phyloP scores from a whole-genome alignment of 2,888 invertebrate genomes.

The Lycocerus yunnanus region DNA sequence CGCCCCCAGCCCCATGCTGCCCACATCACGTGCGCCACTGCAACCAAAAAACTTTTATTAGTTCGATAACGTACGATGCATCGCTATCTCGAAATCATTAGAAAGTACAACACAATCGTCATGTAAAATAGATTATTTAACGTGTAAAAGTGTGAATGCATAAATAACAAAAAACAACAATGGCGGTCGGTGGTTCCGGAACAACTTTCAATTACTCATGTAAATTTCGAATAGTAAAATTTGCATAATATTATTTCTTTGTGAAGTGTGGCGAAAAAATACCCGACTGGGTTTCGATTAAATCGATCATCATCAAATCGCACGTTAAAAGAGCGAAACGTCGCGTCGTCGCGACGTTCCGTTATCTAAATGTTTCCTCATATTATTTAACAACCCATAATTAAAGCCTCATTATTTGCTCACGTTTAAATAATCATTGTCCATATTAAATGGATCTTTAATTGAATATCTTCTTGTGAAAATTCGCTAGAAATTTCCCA shows the following conservation, averaged over 20 bases:
- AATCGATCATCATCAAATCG: neutral
- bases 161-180: slow-evolving; percentile 15
- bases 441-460: slow-evolving; percentile 23
- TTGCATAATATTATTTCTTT: neutral
- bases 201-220: slow-evolving; percentile 15
- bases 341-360: neutral
- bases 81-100: slow-evolving; percentile 15
- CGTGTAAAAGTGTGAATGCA: slow-evolving; percentile 14
- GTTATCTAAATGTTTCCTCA: neutral
- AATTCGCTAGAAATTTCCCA: neutral
- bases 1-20: slow-evolving; percentile 51
- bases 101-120: slow-evolving; percentile 17
- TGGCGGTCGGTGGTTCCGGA: slow-evolving; percentile 15
- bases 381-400: slow-evolving; percentile 5
- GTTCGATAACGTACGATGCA: slow-evolving; percentile 13
- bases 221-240: slow-evolving; percentile 1
- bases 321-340: neutral
- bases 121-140: neutral
- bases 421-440: slow-evolving; percentile 19
- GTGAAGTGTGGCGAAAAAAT: neutral
- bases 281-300: neutral
- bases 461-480: slow-evolving; percentile 19
- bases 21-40: slow-evolving; percentile 61
- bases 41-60: slow-evolving; percentile 41
- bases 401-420: slow-evolving; percentile 18